phyloP scores from a whole-genome alignment of 2,113 vertebrate species.

The Cottus gobio region DNA sequence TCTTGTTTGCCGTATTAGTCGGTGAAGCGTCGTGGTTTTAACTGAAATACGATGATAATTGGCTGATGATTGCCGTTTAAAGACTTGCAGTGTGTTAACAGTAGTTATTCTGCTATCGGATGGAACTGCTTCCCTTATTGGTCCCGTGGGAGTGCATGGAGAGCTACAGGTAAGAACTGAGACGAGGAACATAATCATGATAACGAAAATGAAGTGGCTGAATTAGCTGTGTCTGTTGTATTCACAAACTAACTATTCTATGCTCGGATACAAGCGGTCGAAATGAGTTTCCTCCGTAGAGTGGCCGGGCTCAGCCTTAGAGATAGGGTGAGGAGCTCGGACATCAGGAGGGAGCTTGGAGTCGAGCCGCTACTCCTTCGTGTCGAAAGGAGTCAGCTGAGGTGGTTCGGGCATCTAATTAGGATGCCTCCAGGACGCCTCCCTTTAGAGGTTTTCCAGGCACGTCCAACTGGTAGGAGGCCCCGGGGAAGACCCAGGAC shows the following conservation, averaged over 20 bases:
- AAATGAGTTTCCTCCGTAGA: too few relatives aligned
- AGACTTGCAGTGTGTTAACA: neutral
- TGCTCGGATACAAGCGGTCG: too few relatives aligned
- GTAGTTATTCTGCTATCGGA: neutral
- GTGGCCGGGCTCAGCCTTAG: too few relatives aligned
- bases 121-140: neutral
- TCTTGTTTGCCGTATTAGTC: neutral
- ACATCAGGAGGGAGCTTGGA: too few relatives aligned
- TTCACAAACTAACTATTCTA: neutral
- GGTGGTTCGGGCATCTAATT: too few relatives aligned
- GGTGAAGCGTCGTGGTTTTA: neutral
- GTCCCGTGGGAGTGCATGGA: neutral
- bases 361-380: too few relatives aligned
- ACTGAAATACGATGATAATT: neutral
- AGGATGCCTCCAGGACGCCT: too few relatives aligned
- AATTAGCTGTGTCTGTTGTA: neutral
- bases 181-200: slow-evolving; percentile 5
- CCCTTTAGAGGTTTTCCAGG: too few relatives aligned
- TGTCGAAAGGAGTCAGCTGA: too few relatives aligned
- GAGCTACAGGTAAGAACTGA: neutral
- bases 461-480: too few relatives aligned
- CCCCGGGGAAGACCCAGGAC: too few relatives aligned
- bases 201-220: neutral
- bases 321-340: too few relatives aligned
- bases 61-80: neutral